Evolutionary conservation across 1,140 invertebrate genomes (phyloP), one percentile per base, ranked within the genome.

Genomic region (Drosophila nikananu): DNA sequence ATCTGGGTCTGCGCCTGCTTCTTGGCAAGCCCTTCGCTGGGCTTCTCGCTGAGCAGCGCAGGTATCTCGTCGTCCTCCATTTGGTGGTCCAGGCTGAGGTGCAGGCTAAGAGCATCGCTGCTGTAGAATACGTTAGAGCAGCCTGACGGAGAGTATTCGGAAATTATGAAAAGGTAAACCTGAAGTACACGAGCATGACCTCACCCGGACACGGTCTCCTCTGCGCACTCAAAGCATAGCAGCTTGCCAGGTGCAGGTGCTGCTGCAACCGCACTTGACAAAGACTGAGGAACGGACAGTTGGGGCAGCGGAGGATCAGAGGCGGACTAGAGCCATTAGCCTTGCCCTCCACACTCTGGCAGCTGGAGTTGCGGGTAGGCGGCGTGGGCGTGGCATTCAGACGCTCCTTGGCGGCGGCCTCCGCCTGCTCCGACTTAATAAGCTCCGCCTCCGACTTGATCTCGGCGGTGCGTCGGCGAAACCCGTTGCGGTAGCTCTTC

Each of bases 111-210:
- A 13, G 94, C 92, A 52, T 94, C 86, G 42, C 84, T 70, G 61
- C 89, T 92, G 64, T 91, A 93, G 71, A 94, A 95, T 42, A 93
- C 81, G 77, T 95, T 94, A 2, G 81, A 57, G 78, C 94, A 94
- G 39, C 94, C 94, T 77, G 21, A 4, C 68, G 61, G 2, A 2
- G 10, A 62, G 41, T 17, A 19, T 23, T 19, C 1, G 21, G 19
- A n/a, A 54, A 21, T 23, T 7, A 37, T 44, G 17, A 23, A 64
- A 12, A 1, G 2, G 44, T 5, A 7, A 19, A n/a, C 17, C 30
- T 6, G 90, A 80, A 70, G 84, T 58, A 39, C 86, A 37, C 2
- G 7, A 39, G 8, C 21, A 4, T 21, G 19, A 15, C 8, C 59
- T 67, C 15, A 83, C 80, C 80, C 77, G 84, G 86, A 68, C 86